Conservation (phyloP, 2,888 invertebrate species). For the Trimorus sp. region DNA sequence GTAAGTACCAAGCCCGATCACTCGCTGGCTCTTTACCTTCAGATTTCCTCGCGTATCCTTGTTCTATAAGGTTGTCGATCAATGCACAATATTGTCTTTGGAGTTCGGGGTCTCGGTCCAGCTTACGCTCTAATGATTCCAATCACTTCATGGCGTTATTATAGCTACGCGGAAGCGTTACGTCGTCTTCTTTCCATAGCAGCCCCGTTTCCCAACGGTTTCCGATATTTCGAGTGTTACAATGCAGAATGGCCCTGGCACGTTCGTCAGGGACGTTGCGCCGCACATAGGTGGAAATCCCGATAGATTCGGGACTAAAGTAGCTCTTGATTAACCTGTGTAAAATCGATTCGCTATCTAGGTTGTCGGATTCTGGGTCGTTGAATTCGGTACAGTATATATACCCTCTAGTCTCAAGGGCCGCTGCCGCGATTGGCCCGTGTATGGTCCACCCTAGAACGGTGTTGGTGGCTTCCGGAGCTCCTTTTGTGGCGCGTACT, state of each 20-base stretch:
- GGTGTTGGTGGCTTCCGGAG: no score
- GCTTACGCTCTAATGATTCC: slow-evolving; percentile 22
- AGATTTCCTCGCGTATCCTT: slow-evolving; percentile 37
- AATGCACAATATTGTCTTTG: slow-evolving; percentile 18
- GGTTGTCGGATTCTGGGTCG: no score
- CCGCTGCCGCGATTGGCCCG: neutral
- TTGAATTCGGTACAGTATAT: no score
- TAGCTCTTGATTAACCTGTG: no score
- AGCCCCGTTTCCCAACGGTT: slow-evolving; percentile 37
- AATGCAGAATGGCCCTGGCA: slow-evolving; percentile 3
- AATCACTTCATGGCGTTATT: slow-evolving; percentile 16
- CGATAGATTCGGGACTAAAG: no score
- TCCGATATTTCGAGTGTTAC: neutral
- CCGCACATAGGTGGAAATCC: no score
- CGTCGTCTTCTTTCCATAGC: slow-evolving; percentile 37
- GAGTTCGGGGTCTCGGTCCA: slow-evolving; percentile 27
- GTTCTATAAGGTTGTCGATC: slow-evolving; percentile 24
- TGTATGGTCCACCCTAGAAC: neutral
- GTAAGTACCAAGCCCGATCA: slow-evolving; percentile 32
- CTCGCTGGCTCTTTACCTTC: no score
- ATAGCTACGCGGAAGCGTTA: slow-evolving; percentile 5
- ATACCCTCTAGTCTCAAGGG: no score
- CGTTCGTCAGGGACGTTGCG: slow-evolving; percentile 8
- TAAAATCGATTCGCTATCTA: no score
- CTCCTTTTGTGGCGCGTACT: no score